Percentiles rank a stretch among this genome's conserved stretches.
These are phyloP conservation scores for Xylota segnis DNA, from an alignment of 2,888 invertebrate species.

Conservation along the genomic window DNA sequence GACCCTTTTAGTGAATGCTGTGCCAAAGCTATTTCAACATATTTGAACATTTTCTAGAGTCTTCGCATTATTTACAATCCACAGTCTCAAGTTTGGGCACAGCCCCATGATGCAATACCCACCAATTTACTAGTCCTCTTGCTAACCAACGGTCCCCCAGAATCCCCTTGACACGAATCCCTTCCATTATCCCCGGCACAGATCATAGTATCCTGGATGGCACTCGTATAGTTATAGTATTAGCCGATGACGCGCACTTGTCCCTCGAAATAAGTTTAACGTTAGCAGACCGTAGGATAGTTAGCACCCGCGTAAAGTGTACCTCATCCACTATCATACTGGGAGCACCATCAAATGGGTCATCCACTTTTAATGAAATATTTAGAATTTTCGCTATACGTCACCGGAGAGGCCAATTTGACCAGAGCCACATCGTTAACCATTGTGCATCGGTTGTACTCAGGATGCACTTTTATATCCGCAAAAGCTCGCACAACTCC, in stretches of 20 bases:
- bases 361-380: neutral
- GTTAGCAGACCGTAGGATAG: slow-evolving; percentile 84
- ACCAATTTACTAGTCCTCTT: slow-evolving; percentile 78
- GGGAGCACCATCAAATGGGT: neutral
- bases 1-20: too few relatives aligned
- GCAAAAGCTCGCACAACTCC: slow-evolving; percentile 4
- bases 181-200: slow-evolving; percentile 86
- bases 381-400: neutral
- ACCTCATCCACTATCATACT: slow-evolving; percentile 43
- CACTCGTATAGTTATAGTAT: slow-evolving; percentile 83
- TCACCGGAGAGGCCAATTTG: neutral
- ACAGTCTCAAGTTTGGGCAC: slow-evolving; percentile 81
- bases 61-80: slow-evolving; percentile 78
- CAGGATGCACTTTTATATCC: slow-evolving; percentile 1
- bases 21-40: too few relatives aligned
- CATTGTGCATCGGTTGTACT: slow-evolving; percentile 20
- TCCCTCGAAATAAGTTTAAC: slow-evolving; percentile 85
- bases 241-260: slow-evolving; percentile 83
- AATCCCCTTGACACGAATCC: slow-evolving; percentile 85
- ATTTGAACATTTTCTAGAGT: neutral
- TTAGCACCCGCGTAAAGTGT: slow-evolving; percentile 47
- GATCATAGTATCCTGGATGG: slow-evolving; percentile 85
- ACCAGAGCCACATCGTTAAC: slow-evolving; percentile 18
- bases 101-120: slow-evolving; percentile 85
- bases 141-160: slow-evolving; percentile 82